A percentile compares a stretch with the other conserved stretches of the same genome.
These are phyloP conservation scores for Panurus biarmicus DNA, from an alignment of 2,113 vertebrate genomes.

Conservation along the genomic window DNA sequence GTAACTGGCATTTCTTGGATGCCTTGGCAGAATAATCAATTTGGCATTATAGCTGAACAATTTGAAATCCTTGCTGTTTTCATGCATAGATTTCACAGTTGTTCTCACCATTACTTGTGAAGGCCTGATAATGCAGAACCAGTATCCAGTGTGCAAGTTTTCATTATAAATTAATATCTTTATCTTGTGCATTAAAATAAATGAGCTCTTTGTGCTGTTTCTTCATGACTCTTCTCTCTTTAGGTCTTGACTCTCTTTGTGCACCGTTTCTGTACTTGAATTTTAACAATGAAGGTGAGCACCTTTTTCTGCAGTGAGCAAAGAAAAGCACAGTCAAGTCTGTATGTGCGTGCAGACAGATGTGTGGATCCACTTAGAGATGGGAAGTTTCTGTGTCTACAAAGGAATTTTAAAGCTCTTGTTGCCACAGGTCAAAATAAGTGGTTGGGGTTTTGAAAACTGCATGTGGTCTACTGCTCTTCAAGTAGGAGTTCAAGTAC, in stretches of 20 bases:
- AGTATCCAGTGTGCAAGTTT: not conserved
- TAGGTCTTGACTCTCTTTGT: constrained; percentile 96
- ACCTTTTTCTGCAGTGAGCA: not conserved
- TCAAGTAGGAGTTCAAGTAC: not conserved
- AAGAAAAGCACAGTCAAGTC: not conserved
- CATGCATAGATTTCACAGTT: not conserved
- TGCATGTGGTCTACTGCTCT: not conserved
- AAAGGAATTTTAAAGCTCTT: not conserved
- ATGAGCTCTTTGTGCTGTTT: not conserved
- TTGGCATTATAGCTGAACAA: not conserved
- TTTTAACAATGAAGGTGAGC: constrained; percentile 95
- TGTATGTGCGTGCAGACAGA: not conserved
- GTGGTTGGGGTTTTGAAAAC: not conserved
- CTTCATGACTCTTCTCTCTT: not conserved
- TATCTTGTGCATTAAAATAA: not conserved
- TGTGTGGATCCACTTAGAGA: not conserved
- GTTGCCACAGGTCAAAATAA: not conserved
- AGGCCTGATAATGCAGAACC: not conserved
- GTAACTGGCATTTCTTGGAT: not conserved
- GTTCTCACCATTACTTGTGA: not conserved
- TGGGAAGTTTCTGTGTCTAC: not conserved
- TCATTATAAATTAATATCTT: not conserved
- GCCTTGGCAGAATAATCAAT: not conserved
- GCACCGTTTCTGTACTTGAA: constrained; percentile 96
- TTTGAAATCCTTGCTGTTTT: not conserved